Base-by-base conservation (phyloP, 2,797 vertebrate genomes). In the Tenualosa thibaudeaui region DNA sequence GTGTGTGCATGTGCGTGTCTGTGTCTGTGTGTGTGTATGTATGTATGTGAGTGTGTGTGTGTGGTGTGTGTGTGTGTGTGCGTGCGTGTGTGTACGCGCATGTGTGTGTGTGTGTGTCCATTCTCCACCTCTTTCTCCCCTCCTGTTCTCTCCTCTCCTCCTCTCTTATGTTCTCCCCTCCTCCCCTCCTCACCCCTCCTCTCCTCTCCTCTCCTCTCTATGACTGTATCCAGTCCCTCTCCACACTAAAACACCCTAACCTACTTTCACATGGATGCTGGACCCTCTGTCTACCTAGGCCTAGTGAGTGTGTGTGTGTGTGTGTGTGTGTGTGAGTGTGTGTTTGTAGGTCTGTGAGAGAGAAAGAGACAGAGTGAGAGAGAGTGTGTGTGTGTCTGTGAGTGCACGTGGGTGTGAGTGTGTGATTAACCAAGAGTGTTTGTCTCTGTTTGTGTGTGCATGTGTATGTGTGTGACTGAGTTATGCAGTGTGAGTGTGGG, bases 301-400 rank as follows among this genome's bases (percentile, higher is more conserved):
- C 15, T 3, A 9, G 56, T 17, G 3, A 19, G n/a, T 24, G 58
- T 22, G 1, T 62, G 15, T 62, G 22, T 62, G 58, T 62, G 58
- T 62, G n/a, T 24, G 58, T 22, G 1, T 62, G 15, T 62, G 22
- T 62, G 58, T 62, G 58, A n/a, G n/a, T n/a, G n/a, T n/a, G n/a
- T n/a, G n/a, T n/a, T n/a, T 62, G 58, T 62, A 1, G n/a, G 58
- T 60, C 3, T 19, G 58, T 60, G 58, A 19, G 58, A 31, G 62
- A 49, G 89, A 81, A 43, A 68, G 83, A 65, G 86, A 13, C 19
- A 60, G 54, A 31, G 62, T 49, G 89, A 81, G 49, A 68, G 83
- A 65, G 86, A 13, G 26, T 60, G 54, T 89, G 87, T 89, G 86
- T 92, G 89, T 91, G 86, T n/a, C n/a, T n/a, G n/a, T n/a, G n/a